Evolutionary conservation across 2,797 vertebrate species (phyloP).

Genomic region (Malacoctenus gilli): DNA sequence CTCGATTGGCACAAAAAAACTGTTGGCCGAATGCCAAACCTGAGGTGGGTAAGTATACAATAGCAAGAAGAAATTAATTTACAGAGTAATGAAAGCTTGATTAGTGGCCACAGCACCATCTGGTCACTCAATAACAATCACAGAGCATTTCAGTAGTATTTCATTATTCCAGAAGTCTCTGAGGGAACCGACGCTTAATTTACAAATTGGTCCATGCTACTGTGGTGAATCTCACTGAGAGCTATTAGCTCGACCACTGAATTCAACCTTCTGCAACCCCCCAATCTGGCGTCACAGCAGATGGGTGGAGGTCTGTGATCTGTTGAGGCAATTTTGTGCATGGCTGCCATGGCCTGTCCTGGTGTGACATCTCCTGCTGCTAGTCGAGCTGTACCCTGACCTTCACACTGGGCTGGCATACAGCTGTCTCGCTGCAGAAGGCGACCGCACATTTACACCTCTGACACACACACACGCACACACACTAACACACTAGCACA

Average conservation of each 20-base stretch:
- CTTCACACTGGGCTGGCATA: conserved; percentile 82
- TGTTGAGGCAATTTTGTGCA: conserved; percentile 87
- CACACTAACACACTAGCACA: conserved; percentile 48
- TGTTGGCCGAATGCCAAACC: neutral
- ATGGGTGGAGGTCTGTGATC: conserved; percentile 85
- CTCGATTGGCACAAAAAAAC: too few relatives aligned
- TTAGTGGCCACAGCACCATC: neutral
- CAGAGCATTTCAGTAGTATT: conserved; percentile 34
- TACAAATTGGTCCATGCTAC: conserved; percentile 68
- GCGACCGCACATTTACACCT: conserved; percentile 49
- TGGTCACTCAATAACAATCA: conserved; percentile 21
- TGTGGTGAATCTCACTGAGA: conserved; percentile 71
- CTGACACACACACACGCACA: conserved; percentile 39
- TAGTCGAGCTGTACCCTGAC: conserved; percentile 82
- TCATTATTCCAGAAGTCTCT: conserved; percentile 49
- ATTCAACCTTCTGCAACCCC: conserved; percentile 68
- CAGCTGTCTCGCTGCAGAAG: conserved; percentile 74
- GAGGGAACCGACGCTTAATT: conserved; percentile 70
- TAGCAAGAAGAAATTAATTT: neutral
- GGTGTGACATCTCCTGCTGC: conserved; percentile 85
- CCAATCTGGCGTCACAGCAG: conserved; percentile 77
- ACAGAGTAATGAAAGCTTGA: neutral
- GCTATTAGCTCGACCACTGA: conserved; percentile 79
- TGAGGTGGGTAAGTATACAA: neutral
- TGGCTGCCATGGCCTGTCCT: conserved; percentile 84